Conservation (phyloP, 2,888 invertebrate genomes). For the Criorhina ranunculi region DNA sequence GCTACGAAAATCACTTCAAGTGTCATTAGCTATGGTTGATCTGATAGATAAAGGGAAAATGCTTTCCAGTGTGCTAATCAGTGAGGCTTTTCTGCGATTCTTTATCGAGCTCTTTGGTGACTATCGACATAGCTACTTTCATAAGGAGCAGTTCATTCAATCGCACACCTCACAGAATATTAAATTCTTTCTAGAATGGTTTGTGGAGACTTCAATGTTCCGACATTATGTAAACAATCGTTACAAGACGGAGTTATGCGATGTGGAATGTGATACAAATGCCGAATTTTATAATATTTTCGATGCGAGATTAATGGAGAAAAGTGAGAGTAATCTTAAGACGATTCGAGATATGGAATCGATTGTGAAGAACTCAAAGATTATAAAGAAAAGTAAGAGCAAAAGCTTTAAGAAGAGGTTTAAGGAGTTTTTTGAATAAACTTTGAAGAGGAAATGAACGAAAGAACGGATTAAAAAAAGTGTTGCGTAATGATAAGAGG, state of each 20-base stretch:
- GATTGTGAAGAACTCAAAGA: slow-evolving; percentile 78
- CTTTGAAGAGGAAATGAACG: background rate
- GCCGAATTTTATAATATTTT: slow-evolving; percentile 78
- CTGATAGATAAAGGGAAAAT: slow-evolving; percentile 78
- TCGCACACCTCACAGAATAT: slow-evolving; percentile 88
- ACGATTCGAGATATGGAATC: slow-evolving; percentile 78
- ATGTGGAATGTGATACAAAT: slow-evolving; percentile 67
- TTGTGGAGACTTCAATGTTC: slow-evolving; percentile 94
- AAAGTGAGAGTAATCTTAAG: slow-evolving; percentile 78
- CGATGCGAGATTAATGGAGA: slow-evolving; percentile 78
- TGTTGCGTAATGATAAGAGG: background rate
- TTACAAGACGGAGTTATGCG: slow-evolving; percentile 62
- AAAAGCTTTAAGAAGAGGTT: slow-evolving; percentile 79
- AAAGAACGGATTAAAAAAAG: background rate
- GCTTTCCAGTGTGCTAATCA: slow-evolving; percentile 88
- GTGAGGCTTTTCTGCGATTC: slow-evolving; percentile 91
- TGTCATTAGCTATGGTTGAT: slow-evolving; percentile 79
- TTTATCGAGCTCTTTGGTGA: slow-evolving; percentile 92
- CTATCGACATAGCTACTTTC: slow-evolving; percentile 85
- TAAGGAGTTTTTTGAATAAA: slow-evolving; percentile 78
- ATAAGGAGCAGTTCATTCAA: slow-evolving; percentile 91
- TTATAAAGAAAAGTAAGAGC: slow-evolving; percentile 79
- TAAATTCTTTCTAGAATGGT: slow-evolving; percentile 93
- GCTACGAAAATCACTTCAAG: slow-evolving; percentile 88
- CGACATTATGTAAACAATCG: slow-evolving; percentile 85